Conservation (phyloP, 2,797 vertebrate species). For the Enteromius unitaeniatus region DNA sequence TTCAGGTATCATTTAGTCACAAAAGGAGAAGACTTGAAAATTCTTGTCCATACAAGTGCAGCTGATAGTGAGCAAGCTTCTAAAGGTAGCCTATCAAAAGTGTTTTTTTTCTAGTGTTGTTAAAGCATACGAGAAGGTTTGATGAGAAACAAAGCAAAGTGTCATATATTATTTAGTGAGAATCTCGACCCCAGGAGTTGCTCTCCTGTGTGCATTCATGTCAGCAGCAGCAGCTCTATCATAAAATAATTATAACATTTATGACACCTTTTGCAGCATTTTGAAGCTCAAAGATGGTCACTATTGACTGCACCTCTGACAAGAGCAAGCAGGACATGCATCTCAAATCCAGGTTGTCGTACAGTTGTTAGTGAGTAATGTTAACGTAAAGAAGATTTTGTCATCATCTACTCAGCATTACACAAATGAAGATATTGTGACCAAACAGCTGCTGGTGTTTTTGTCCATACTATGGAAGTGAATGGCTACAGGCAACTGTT, state of each 20-base stretch:
- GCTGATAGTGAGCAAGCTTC: background rate
- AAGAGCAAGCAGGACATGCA: background rate
- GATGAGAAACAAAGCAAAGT: background rate
- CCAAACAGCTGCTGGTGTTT: background rate
- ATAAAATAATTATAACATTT: slow-evolving; percentile 17
- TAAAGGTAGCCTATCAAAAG: background rate
- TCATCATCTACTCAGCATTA: background rate
- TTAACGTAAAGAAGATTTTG: background rate
- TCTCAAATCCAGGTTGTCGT: background rate
- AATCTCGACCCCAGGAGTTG: background rate
- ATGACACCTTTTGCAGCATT: background rate
- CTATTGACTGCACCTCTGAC: background rate
- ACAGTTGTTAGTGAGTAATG: background rate
- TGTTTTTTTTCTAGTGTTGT: background rate
- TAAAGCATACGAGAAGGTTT: background rate
- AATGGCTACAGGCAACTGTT: background rate
- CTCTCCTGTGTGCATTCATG: background rate
- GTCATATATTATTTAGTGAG: slow-evolving; percentile 18
- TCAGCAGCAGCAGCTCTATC: background rate
- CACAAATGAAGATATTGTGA: background rate
- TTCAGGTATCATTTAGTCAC: background rate
- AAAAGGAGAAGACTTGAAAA: background rate
- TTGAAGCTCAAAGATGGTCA: background rate
- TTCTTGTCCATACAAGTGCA: background rate
- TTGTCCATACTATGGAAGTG: background rate